Evolutionary conservation across 2,113 vertebrate species (phyloP).

Genomic region (Otis tarda): DNA sequence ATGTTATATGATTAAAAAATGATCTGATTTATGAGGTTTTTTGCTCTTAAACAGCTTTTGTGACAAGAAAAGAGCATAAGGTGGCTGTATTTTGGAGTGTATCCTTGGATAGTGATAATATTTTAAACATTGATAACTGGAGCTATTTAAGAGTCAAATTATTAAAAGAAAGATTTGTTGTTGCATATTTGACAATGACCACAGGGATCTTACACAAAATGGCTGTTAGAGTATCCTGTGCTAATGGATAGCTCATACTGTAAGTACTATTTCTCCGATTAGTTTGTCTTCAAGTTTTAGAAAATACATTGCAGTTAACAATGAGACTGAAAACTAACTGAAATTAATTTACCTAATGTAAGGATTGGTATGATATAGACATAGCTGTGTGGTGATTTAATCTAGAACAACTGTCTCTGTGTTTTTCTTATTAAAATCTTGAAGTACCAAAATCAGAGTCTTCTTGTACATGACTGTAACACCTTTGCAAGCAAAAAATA

Average conservation of each 20-base stretch:
- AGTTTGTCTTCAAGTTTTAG: background rate
- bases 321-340: background rate
- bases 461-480: background rate
- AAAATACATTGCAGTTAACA: background rate
- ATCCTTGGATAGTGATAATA: background rate
- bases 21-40: background rate
- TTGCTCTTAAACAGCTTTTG: background rate
- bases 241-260: background rate
- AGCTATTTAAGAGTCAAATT: background rate
- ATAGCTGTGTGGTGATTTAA: background rate
- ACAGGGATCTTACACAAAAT: background rate
- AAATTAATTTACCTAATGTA: background rate
- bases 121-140: background rate
- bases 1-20: background rate
- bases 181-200: background rate
- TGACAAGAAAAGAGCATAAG: background rate
- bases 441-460: background rate
- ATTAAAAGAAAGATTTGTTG: background rate
- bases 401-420: background rate
- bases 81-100: background rate
- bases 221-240: background rate
- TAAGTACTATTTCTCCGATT: background rate
- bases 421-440: background rate
- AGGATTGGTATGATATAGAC: background rate
- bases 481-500: background rate